phyloP scores from a whole-genome alignment of 2,113 vertebrate genomes.

The Noctilio leporinus region DNA sequence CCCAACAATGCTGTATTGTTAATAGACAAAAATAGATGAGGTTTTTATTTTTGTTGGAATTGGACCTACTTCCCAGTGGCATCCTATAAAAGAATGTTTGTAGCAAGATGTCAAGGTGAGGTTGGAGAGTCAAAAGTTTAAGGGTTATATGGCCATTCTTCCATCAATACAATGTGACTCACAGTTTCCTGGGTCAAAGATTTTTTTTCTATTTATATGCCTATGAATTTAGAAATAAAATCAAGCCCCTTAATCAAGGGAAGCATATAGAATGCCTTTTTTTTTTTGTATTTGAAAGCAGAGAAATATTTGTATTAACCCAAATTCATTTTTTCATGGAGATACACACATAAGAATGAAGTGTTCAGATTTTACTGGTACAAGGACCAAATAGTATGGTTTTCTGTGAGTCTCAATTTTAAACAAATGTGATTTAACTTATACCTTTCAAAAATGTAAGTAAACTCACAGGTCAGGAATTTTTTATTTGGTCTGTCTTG shows the following conservation, averaged over 20 bases:
- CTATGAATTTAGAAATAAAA: slow-evolving; percentile 24
- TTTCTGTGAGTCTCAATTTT: neutral
- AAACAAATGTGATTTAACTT: neutral
- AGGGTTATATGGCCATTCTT: neutral
- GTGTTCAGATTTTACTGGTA: neutral
- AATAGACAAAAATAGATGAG: neutral
- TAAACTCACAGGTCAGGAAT: neutral
- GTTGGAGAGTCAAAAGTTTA: neutral
- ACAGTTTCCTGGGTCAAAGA: neutral
- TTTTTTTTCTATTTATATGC: neutral
- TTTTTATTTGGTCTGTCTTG: neutral
- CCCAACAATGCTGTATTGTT: neutral
- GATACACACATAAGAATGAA: neutral
- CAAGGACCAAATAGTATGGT: neutral
- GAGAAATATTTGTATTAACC: neutral
- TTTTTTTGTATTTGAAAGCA: neutral
- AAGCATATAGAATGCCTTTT: neutral
- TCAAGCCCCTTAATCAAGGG: neutral
- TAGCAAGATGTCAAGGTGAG: neutral
- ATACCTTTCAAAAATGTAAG: neutral
- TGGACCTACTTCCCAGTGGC: neutral
- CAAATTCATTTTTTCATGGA: neutral
- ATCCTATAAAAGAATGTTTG: neutral
- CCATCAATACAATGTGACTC: neutral
- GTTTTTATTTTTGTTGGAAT: slow-evolving; percentile 46